These are phyloP conservation scores for Nemotelus nigrinus DNA, from an alignment of 2,888 invertebrate genomes.

Conservation along the genomic window DNA sequence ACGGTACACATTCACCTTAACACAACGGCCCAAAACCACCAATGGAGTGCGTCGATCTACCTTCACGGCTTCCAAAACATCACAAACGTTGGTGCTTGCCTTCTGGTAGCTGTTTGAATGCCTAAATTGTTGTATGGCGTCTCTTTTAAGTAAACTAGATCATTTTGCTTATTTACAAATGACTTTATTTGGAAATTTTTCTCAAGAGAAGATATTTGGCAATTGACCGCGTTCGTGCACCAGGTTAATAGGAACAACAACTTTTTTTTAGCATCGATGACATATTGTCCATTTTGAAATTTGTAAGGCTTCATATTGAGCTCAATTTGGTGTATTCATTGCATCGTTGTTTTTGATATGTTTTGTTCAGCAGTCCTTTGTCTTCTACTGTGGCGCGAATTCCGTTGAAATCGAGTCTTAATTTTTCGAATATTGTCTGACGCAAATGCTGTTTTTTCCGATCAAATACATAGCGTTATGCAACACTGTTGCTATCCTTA, in stretches of 20 bases:
- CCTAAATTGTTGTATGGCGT: not conserved
- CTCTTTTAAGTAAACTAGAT: not conserved
- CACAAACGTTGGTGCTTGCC: constrained; percentile 1
- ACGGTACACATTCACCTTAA: too few relatives aligned
- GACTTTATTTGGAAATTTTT: not conserved
- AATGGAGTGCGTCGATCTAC: too few relatives aligned
- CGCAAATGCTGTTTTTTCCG: too few relatives aligned
- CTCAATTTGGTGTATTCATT: not conserved
- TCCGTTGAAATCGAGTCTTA: too few relatives aligned
- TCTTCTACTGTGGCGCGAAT: too few relatives aligned
- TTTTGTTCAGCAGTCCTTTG: too few relatives aligned
- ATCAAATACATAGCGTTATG: too few relatives aligned
- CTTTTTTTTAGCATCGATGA: not conserved
- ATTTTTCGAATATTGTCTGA: too few relatives aligned
- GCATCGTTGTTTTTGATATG: too few relatives aligned
- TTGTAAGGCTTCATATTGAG: not conserved
- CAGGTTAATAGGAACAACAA: not conserved
- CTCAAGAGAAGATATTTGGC: not conserved
- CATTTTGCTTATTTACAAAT: not conserved
- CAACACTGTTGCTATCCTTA: not conserved
- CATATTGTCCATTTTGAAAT: not conserved
- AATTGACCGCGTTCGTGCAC: not conserved
- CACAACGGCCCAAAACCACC: too few relatives aligned
- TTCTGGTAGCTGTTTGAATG: not conserved
- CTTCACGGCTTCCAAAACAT: not conserved